These are phyloP conservation scores for Galaxea fascicularis DNA, from an alignment of 92 coral and sea anemone species.

Conservation along the genomic window DNA sequence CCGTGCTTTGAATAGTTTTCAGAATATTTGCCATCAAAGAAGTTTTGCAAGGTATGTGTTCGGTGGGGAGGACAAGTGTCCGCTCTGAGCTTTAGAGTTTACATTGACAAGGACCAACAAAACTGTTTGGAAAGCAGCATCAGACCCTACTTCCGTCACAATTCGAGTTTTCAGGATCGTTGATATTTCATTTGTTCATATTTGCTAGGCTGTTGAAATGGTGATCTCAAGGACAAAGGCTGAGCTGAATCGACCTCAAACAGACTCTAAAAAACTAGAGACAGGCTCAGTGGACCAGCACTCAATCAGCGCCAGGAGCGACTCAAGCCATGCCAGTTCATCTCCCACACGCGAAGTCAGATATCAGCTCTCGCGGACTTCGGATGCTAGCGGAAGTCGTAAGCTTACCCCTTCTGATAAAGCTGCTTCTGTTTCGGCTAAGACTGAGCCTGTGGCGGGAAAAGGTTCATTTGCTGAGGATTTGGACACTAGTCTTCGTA, in stretches of 20 bases:
- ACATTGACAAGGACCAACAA: no score
- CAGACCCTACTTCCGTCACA: not conserved
- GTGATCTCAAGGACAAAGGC: conserved; percentile 81
- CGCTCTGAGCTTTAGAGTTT: no score
- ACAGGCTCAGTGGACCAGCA: conserved; percentile 15
- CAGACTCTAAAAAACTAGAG: conserved; percentile 31
- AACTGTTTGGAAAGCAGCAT: not conserved
- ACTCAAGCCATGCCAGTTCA: conserved; percentile 16
- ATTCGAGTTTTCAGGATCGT: not conserved
- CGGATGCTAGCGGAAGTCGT: conserved; percentile 36
- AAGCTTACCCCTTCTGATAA: conserved; percentile 26
- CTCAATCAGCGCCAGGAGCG: conserved; percentile 7
- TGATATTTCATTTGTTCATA: conserved; percentile 7
- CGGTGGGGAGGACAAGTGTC: no score
- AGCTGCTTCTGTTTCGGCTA: conserved; percentile 10
- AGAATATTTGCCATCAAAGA: no score
- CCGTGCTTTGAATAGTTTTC: no score
- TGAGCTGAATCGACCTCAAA: conserved; percentile 67
- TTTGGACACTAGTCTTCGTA: conserved; percentile 76
- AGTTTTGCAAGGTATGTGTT: no score
- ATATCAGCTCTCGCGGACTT: conserved; percentile 45
- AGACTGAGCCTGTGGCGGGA: conserved; percentile 27
- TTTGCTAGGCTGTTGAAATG: conserved; percentile 82
- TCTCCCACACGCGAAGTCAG: conserved; percentile 31
- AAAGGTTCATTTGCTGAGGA: conserved; percentile 38